Evolutionary conservation across 2,113 vertebrate species (phyloP).

Genomic region (Platichthys flesus): DNA sequence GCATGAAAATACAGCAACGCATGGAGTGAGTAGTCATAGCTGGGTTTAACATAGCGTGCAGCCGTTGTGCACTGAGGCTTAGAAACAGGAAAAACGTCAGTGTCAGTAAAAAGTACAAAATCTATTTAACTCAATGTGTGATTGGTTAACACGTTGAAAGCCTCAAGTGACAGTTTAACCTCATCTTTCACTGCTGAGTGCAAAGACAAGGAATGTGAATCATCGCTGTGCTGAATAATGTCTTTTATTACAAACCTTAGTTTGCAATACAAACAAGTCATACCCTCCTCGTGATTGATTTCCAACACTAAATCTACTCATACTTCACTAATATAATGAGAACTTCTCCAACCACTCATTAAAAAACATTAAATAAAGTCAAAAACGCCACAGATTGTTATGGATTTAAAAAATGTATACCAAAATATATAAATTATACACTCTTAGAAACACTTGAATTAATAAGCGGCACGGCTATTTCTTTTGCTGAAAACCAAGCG

Average conservation of each 20-base stretch:
- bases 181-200: neutral
- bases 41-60: too few relatives aligned
- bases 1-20: too few relatives aligned
- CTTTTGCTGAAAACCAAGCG: slow-evolving; percentile 12
- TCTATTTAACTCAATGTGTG: neutral
- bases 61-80: neutral
- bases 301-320: too few relatives aligned
- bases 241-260: too few relatives aligned
- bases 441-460: slow-evolving; percentile 15
- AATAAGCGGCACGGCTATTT: slow-evolving; percentile 7
- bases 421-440: neutral
- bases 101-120: neutral
- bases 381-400: neutral
- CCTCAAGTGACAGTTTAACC: neutral
- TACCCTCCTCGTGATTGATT: too few relatives aligned
- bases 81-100: neutral
- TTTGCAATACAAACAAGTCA: too few relatives aligned
- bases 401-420: neutral
- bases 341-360: neutral
- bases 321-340: neutral
- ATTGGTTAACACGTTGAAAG: neutral
- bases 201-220: too few relatives aligned
- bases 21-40: too few relatives aligned
- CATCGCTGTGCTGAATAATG: too few relatives aligned
- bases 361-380: neutral